A percentile compares a stretch with the other conserved stretches of the same genome.
Conservation (phyloP, 2,888 invertebrate species). For the Coleophora deauratella region DNA sequence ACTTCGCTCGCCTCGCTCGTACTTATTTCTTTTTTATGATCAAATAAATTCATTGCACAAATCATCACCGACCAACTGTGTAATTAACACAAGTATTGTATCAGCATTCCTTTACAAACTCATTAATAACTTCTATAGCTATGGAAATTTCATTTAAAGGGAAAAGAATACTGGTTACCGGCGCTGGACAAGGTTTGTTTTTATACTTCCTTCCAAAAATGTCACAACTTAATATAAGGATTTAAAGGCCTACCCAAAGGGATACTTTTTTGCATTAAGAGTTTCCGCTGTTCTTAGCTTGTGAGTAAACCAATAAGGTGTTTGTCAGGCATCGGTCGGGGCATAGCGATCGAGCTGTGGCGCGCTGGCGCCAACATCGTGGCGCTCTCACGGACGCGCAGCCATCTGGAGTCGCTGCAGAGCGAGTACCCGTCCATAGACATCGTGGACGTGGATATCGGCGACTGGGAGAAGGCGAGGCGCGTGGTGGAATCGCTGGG, state of each 20-base stretch:
- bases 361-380: conserved; percentile 83
- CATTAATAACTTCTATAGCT: too few relatives aligned
- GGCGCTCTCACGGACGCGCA: conserved; percentile 81
- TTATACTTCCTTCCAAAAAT: not conserved
- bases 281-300: too few relatives aligned
- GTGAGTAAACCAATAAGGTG: too few relatives aligned
- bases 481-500: conserved; percentile 73
- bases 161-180: conserved; percentile 89
- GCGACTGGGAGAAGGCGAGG: conserved; percentile 83
- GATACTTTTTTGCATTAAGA: too few relatives aligned
- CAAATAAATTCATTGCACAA: too few relatives aligned
- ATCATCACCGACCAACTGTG: too few relatives aligned
- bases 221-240: too few relatives aligned
- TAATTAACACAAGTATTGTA: too few relatives aligned
- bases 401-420: conserved; percentile 78
- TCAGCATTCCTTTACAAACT: too few relatives aligned
- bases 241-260: too few relatives aligned
- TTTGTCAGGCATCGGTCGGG: conserved; percentile 80
- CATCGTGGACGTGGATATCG: conserved; percentile 80
- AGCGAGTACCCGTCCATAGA: conserved; percentile 76
- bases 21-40: too few relatives aligned
- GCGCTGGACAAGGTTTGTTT: conserved; percentile 86
- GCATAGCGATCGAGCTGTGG: conserved; percentile 79
- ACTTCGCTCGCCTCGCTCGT: too few relatives aligned
- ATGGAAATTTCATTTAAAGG: conserved; percentile 83